Percentiles rank a stretch among this genome's conserved stretches.
These are phyloP conservation scores for Pecten maximus DNA, from an alignment of 2,888 invertebrate genomes.

Conservation along the genomic window DNA sequence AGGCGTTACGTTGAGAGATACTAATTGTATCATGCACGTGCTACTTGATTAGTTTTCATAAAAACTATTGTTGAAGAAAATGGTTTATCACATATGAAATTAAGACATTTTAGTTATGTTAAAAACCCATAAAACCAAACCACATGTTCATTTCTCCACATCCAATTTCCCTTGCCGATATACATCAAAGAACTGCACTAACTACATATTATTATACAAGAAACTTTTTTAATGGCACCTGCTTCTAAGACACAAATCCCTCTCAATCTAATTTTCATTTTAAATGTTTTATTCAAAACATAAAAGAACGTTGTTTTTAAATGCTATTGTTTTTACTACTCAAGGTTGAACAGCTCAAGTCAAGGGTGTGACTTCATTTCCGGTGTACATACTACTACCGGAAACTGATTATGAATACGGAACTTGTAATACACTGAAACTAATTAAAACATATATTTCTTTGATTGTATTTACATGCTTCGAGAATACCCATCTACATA, in stretches of 20 bases:
- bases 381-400: background rate
- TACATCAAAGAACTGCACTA: background rate
- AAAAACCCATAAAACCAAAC: background rate
- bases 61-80: background rate
- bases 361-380: background rate
- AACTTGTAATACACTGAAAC: too few relatives aligned
- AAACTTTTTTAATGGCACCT: background rate
- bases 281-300: background rate
- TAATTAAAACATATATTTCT: too few relatives aligned
- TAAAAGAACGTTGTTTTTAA: background rate
- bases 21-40: background rate
- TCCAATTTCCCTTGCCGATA: background rate
- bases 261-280: background rate
- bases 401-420: background rate
- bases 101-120: background rate
- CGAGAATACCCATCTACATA: too few relatives aligned
- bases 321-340: background rate
- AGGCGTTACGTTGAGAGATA: too few relatives aligned
- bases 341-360: background rate
- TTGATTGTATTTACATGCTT: too few relatives aligned
- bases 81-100: background rate
- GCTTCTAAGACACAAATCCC: background rate
- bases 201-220: background rate
- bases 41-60: background rate
- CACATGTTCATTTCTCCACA: background rate